Base-by-base conservation (phyloP, 2,113 vertebrate genomes). In the Austrofundulus limnaeus region DNA sequence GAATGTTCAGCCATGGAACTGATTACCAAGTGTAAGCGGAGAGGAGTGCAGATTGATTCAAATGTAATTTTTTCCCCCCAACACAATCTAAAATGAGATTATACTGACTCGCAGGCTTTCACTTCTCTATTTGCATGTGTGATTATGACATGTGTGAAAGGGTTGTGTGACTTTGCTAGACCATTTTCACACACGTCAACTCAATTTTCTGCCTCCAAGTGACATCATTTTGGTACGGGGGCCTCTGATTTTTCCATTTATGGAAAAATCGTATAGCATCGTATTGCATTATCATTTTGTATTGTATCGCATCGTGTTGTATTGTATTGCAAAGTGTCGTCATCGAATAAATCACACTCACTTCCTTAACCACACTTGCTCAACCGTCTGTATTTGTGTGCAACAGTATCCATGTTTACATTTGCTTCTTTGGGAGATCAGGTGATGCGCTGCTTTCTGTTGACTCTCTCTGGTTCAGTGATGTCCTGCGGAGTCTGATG, bases 11-110 rank as follows among this genome's bases (percentile, higher is more conserved):
- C 52, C 56, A 39, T 1, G 5, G 46, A 46, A 59, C 70, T 77
- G 73, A 85, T 82, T 80, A 71, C 38, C 49, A 16, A 60, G 58
- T 59, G 41, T 25, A 8, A 24, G 49, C 53, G 66, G 46, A 84
- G 62, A 75, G 42, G 52, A 39, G 45, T 0, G 10, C 16, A 66
- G 67, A 78, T 49, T 66, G 66, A 82, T 70, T 69, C 60, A 60
- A 64, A 73, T 51, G 47, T 43, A 37, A 73, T 84, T 75, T 72
- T 41, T n/a, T n/a, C n/a, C n/a, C n/a, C n/a, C 0, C 4, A 51
- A 61, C 2, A 4, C 12, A 38, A 69, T 61, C n/a, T 57, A 37
- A 47, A 55, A 70, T 66, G 34, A n/a, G 47, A 57, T 83, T 49
- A 48, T 31, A 38, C n/a, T 50, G 61, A 62, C 60, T 43, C n/a